phyloP scores from a whole-genome alignment of 1,140 invertebrate species.

The Melitaea cinxia region DNA sequence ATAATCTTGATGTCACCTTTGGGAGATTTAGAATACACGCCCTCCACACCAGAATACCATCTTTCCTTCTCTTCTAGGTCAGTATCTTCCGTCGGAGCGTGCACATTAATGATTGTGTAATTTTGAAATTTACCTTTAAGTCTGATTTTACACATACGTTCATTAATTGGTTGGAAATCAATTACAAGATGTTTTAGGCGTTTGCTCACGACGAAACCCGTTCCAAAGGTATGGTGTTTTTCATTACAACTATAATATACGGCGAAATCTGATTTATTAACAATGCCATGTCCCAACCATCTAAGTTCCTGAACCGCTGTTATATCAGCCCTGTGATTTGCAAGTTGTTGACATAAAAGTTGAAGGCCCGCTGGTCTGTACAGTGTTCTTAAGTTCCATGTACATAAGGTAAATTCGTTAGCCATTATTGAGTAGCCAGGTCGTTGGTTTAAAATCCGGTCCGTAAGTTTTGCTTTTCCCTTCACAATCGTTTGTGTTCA shows the following conservation, averaged over 20 bases:
- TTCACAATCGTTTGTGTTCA: no score
- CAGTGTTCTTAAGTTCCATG: conserved; percentile 4
- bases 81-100: background rate
- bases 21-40: no score
- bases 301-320: conserved; percentile 15
- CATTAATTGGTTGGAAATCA: background rate
- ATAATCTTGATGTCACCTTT: no score
- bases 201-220: background rate
- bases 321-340: conserved; percentile 19
- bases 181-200: background rate
- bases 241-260: background rate
- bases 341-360: conserved; percentile 9
- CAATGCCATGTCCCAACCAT: conserved; percentile 5
- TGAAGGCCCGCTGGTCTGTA: conserved; percentile 5
- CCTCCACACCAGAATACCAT: no score
- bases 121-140: background rate
- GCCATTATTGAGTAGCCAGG: no score
- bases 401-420: conserved; percentile 6
- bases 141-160: background rate
- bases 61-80: no score
- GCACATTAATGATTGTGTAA: background rate
- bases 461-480: no score
- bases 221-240: background rate
- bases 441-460: no score
- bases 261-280: conserved; percentile 10